A percentile compares a stretch with the other conserved stretches of the same genome.
These are phyloP conservation scores for Brotula barbata DNA, from an alignment of 2,797 vertebrate genomes.

Conservation along the genomic window DNA sequence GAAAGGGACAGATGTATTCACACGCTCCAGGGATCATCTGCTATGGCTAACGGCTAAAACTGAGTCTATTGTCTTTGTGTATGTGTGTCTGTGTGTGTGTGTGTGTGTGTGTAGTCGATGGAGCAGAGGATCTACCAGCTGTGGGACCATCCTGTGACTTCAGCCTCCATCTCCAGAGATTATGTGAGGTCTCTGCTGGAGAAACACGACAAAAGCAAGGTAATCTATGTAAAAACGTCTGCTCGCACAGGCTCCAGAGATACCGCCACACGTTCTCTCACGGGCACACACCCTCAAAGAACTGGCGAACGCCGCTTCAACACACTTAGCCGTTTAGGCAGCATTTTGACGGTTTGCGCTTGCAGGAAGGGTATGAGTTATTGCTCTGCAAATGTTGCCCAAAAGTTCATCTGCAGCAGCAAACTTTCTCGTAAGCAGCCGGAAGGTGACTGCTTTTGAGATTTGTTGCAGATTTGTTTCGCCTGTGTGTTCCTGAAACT, in stretches of 20 bases:
- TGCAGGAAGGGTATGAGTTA: not conserved
- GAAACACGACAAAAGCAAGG: slow-evolving; percentile 70
- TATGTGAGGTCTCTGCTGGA: slow-evolving; percentile 73
- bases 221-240: slow-evolving; percentile 25
- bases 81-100: slow-evolving; percentile 29
- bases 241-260: no score
- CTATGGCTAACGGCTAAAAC: slow-evolving; percentile 42
- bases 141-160: slow-evolving; percentile 79
- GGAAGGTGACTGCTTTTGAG: slow-evolving; percentile 18
- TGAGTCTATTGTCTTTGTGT: slow-evolving; percentile 30
- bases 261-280: not conserved
- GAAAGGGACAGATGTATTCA: slow-evolving; percentile 59
- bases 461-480: slow-evolving; percentile 47
- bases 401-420: slow-evolving; percentile 18
- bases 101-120: slow-evolving; percentile 63
- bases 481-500: slow-evolving; percentile 3
- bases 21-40: slow-evolving; percentile 27
- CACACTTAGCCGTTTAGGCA: no score
- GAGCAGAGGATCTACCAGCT: slow-evolving; percentile 74
- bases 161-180: slow-evolving; percentile 73
- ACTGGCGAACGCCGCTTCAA: no score
- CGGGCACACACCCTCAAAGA: not conserved
- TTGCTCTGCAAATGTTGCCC: not conserved
- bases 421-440: slow-evolving; percentile 20
- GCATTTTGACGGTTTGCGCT: not conserved